Evolutionary conservation across 2,113 vertebrate genomes (phyloP).

Genomic region (Engystomops pustulosus): DNA sequence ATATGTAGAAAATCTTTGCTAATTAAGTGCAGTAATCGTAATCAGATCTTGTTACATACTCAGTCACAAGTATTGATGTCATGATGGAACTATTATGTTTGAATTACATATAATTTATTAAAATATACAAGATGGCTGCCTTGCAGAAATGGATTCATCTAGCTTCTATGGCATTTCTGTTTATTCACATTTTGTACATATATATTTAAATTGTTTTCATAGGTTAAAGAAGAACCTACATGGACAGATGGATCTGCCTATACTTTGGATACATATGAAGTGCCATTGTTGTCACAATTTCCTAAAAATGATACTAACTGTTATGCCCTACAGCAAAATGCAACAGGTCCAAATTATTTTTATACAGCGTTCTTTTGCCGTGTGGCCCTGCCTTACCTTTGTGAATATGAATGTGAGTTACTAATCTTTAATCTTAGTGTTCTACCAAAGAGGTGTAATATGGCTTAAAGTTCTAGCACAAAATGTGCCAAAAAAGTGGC

Average conservation of each 20-base stretch:
- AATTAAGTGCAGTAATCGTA: too few species aligned
- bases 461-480: background rate
- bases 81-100: too few species aligned
- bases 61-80: too few species aligned
- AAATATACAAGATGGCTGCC: too few species aligned
- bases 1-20: too few species aligned
- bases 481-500: background rate
- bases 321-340: conserved; percentile 83
- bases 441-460: background rate
- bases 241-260: conserved; percentile 83
- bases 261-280: conserved; percentile 68
- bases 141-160: background rate
- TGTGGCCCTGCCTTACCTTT: conserved; percentile 83
- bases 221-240: conserved; percentile 80
- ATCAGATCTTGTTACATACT: too few species aligned
- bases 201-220: too few species aligned
- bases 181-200: background rate
- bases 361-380: conserved; percentile 84
- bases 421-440: background rate
- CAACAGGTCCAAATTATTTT: conserved; percentile 77
- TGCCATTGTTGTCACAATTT: conserved; percentile 68
- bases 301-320: conserved; percentile 82
- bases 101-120: too few species aligned
- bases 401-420: conserved; percentile 85
- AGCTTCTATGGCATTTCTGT: background rate